These are phyloP conservation scores for Zhengitettix transpicula DNA, from an alignment of 2,888 invertebrate species.

Conservation along the genomic window DNA sequence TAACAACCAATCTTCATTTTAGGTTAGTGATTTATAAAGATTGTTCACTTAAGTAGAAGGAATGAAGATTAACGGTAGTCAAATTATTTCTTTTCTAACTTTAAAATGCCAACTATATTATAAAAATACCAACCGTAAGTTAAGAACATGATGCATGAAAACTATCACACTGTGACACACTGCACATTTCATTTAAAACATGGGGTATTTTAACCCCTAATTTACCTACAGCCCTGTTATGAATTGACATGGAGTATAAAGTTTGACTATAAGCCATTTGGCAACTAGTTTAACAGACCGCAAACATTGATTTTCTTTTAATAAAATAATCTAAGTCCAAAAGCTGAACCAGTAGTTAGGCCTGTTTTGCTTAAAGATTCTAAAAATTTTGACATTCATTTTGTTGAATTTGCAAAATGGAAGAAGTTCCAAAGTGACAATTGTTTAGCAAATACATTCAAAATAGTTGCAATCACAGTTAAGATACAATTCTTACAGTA, in stretches of 20 bases:
- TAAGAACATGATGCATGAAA: slow-evolving; percentile 8
- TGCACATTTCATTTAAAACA: slow-evolving; percentile 5
- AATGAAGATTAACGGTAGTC: too few species aligned
- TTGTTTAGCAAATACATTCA: slow-evolving; percentile 12
- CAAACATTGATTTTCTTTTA: slow-evolving; percentile 5
- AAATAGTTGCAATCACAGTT: slow-evolving; percentile 13
- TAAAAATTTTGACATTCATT: slow-evolving; percentile 9
- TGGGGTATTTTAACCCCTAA: slow-evolving; percentile 3
- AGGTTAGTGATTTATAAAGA: too few species aligned
- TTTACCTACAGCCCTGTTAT: slow-evolving; percentile 12
- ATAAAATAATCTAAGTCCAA: slow-evolving; percentile 10
- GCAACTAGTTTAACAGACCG: slow-evolving; percentile 12
- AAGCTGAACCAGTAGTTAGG: slow-evolving; percentile 11
- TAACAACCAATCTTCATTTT: too few species aligned
- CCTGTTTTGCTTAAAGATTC: slow-evolving; percentile 9
- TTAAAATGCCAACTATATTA: slow-evolving; percentile 10
- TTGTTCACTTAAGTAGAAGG: too few species aligned
- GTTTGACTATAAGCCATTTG: slow-evolving; percentile 10
- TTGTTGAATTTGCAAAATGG: slow-evolving; percentile 8
- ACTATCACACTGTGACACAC: slow-evolving; percentile 9
- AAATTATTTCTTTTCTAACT: not conserved
- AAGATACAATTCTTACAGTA: slow-evolving; percentile 7
- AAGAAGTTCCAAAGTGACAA: slow-evolving; percentile 11
- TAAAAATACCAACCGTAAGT: slow-evolving; percentile 13
- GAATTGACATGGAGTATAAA: slow-evolving; percentile 14